Base-by-base conservation (phyloP, 1,140 invertebrate genomes). In the Conus ventricosus region DNA sequence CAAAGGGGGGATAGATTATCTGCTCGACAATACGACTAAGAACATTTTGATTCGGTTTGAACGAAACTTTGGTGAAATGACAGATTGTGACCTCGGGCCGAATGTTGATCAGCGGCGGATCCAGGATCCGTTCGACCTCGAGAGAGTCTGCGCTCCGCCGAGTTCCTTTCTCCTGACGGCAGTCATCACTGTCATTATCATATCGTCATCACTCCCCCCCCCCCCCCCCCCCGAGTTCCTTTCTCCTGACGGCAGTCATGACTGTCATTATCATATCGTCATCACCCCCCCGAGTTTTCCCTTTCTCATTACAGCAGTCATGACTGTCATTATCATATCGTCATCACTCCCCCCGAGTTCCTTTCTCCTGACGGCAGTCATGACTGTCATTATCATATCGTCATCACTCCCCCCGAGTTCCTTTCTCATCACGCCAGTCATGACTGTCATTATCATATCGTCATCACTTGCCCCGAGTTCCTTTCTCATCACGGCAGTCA, bases 311-410 rank as follows among this genome's bases (percentile, higher is more conserved):
- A 20, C n/a, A 1, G 11, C 17, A 11, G 8, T 78, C n/a, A 39
- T 51, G 8, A 27, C 17, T 7, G 11, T 51, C 39, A n/a, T n/a
- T n/a, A 27, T 78, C 76, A 39, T 75, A 3, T 25, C 75, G 53
- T 25, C 86, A 54, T 25, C 71, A 78, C 60, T 60, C n/a, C n/a
- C n/a, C n/a, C n/a, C n/a, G n/a, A n/a, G n/a, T n/a, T n/a, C n/a
- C n/a, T n/a, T n/a, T n/a, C n/a, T n/a, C n/a, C n/a, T n/a, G n/a
- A 17, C 54, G 23, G 17, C 39, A 23, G 27, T 84, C 80, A 83
- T 84, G 55, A 83, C 84, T 55, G 27, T 84, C 57, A 83, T 84
- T n/a, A n/a, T n/a, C 80, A 57, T 83, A 55, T 76, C n/a, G 23
- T 86, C 84, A n/a, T n/a, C n/a, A n/a, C n/a, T n/a, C n/a, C n/a